Evolutionary conservation across 2,113 vertebrate genomes (phyloP).

Genomic region (Oncorhynchus tshawytscha): DNA sequence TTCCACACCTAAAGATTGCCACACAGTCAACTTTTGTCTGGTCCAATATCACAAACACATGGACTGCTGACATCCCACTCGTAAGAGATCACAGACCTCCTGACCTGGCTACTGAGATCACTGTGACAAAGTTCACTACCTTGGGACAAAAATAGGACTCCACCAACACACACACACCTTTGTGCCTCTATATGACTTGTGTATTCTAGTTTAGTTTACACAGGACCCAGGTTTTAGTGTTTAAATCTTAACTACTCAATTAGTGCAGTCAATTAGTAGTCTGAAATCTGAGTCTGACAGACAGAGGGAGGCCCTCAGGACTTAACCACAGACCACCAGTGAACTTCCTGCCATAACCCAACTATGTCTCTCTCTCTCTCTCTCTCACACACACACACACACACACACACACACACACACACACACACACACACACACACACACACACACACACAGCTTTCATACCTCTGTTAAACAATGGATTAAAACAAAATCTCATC

Average conservation of each 20-base stretch:
- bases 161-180: background rate
- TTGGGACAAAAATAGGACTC: background rate
- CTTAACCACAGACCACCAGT: constrained; percentile 33
- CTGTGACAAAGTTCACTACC: background rate
- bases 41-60: background rate
- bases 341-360: constrained; percentile 21
- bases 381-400: too few relatives aligned
- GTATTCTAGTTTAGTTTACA: background rate
- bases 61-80: background rate
- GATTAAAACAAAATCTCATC: too few relatives aligned
- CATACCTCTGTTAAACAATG: too few relatives aligned
- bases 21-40: background rate
- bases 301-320: constrained; percentile 4
- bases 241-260: constrained; percentile 58
- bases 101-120: constrained; percentile 9
- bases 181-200: background rate
- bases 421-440: too few relatives aligned
- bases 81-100: constrained; percentile 32
- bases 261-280: constrained; percentile 34
- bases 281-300: constrained; percentile 50
- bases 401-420: background rate
- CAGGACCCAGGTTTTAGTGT: constrained; percentile 54
- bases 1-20: too few relatives aligned
- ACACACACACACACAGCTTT: background rate
- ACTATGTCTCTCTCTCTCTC: background rate